A percentile compares a stretch with the other conserved stretches of the same genome.
These are phyloP conservation scores for Chaenocephalus aceratus DNA, from an alignment of 2,113 vertebrate genomes.

Conservation along the genomic window DNA sequence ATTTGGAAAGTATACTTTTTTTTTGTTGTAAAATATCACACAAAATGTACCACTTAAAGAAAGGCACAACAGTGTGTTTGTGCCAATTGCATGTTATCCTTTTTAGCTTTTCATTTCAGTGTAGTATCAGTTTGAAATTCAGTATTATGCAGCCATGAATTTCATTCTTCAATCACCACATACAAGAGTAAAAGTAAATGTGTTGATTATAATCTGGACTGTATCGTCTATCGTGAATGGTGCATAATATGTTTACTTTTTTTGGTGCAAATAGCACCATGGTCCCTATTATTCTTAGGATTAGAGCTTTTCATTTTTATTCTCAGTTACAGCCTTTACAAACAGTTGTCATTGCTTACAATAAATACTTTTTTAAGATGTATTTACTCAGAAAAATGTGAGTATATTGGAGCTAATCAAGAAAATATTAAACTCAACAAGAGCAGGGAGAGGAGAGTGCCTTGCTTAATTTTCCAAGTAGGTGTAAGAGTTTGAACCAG, in stretches of 20 bases:
- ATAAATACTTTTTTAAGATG: constrained; percentile 23
- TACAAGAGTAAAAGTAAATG: neutral
- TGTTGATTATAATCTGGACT: neutral
- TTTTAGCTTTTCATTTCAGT: constrained; percentile 1
- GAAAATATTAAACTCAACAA: neutral
- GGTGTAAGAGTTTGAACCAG: neutral
- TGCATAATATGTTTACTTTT: neutral
- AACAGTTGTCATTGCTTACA: constrained; percentile 18
- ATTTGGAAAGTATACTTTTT: neutral
- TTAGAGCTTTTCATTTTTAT: constrained; percentile 11
- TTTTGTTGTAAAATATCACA: neutral
- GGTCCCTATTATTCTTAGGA: constrained; percentile 17
- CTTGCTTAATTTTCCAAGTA: constrained; percentile 16
- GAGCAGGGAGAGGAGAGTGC: constrained; percentile 14
- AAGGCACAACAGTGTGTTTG: neutral
- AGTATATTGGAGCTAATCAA: constrained; percentile 1
- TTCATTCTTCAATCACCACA: constrained; percentile 14
- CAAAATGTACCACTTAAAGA: neutral
- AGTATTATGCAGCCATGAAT: constrained; percentile 2
- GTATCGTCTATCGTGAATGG: neutral
- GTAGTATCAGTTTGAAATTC: constrained; percentile 1
- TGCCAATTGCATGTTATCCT: neutral
- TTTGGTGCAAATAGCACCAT: neutral
- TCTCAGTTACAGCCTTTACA: constrained; percentile 6
- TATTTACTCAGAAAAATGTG: constrained; percentile 50